Conservation (phyloP, 1,140 invertebrate species). For the Macrobrachium nipponense region DNA sequence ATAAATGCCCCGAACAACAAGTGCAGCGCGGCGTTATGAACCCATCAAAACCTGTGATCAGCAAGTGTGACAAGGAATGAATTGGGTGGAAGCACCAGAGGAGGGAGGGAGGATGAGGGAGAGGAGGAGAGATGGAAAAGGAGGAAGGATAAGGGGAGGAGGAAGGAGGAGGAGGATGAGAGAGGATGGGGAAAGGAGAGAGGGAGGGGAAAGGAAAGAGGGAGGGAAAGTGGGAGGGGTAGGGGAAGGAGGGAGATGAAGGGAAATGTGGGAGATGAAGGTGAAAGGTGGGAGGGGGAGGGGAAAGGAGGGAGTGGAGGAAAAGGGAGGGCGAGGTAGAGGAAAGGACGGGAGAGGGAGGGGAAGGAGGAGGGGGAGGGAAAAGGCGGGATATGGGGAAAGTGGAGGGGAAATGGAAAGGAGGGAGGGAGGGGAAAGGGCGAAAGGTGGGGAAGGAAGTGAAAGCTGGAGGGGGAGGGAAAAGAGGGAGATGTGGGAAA, state of each 20-base stretch:
- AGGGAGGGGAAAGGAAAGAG: not conserved
- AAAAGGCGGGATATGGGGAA: too few relatives aligned
- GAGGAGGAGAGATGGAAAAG: too few relatives aligned
- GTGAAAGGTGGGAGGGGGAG: not conserved
- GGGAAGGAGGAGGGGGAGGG: too few relatives aligned
- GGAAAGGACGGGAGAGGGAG: not conserved
- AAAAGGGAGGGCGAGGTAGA: not conserved
- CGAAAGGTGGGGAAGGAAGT: too few relatives aligned
- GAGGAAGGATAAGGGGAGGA: not conserved
- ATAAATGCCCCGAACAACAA: not conserved
- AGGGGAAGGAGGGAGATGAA: not conserved
- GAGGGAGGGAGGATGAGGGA: not conserved
- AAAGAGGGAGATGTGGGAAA: too few relatives aligned
- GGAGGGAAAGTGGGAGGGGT: not conserved
- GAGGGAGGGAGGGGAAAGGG: too few relatives aligned
- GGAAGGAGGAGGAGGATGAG: not conserved
- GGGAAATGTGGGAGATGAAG: not conserved
- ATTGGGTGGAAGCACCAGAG: not conserved
- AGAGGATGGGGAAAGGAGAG: not conserved
- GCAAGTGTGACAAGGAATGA: not conserved
- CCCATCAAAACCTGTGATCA: not conserved
- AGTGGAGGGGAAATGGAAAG: too few relatives aligned
- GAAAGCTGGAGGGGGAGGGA: too few relatives aligned
- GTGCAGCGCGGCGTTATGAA: slow-evolving; percentile 12
- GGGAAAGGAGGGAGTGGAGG: too few relatives aligned